Conservation (phyloP, 2,797 vertebrate genomes). For the Tinamus major region DNA sequence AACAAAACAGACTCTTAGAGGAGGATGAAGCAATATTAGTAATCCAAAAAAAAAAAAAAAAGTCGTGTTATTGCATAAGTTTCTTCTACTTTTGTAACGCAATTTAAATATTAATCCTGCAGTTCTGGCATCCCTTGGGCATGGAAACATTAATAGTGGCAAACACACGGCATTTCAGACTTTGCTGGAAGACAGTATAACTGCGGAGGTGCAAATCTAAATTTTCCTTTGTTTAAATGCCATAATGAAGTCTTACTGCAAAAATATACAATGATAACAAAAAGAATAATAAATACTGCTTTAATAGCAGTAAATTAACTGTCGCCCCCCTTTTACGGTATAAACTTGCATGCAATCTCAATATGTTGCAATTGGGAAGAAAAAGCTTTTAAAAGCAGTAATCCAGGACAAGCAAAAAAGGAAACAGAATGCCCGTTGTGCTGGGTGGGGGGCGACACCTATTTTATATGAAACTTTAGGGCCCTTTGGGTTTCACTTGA, state of each 20-base stretch:
- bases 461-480: background rate
- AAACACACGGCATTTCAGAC: background rate
- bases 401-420: background rate
- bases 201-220: background rate
- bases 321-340: background rate
- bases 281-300: background rate
- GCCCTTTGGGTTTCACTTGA: background rate
- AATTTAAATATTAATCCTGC: background rate
- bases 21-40: background rate
- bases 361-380: background rate
- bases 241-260: background rate
- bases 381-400: background rate
- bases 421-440: accelerated
- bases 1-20: background rate
- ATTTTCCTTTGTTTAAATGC: background rate
- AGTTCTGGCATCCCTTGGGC: background rate
- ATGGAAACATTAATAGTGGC: background rate
- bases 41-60: background rate
- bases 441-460: background rate
- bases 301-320: background rate
- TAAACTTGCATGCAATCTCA: background rate
- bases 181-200: background rate
- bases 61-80: background rate
- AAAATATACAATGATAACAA: background rate
- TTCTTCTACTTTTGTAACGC: background rate